Evolutionary conservation across 2,888 invertebrate species (phyloP), one percentile per base, ranked within the genome.

Genomic region (Tupiocoris notatus): DNA sequence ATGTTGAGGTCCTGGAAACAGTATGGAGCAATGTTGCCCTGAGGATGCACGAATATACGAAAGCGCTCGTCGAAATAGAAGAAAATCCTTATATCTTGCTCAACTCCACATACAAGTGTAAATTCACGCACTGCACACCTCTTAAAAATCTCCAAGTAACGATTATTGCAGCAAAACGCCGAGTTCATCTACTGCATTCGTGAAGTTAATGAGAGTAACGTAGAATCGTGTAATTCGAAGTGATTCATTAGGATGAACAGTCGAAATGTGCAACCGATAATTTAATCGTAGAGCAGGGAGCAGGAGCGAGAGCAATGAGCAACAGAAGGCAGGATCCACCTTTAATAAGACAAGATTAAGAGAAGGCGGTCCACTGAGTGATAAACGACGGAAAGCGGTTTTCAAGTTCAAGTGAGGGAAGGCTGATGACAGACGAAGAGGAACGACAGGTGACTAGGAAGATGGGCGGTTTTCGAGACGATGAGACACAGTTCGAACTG

Each of bases 401-500:
- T 39, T 12, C 39, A 39, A 39, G 67, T 71, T 71, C 25, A 61
- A 24, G 25, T 58, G 62, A 59, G n/a, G 61, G 61, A 16, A 3
- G 61, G 18, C 61, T 20, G 61, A 16, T 59, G 61, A 17, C 61
- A 18, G 61, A 59, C 61, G 21, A 59, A 59, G 61, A 59, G 61
- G 61, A 18, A 59, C 59, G 71, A 70, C 21, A 61, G 70, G 25
- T 25, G 22, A 25, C 18, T 25, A 18, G 22, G 39, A 25, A 59
- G 61, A 61, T 61, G 71, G 71, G 25, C 57, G 71, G 71, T 79
- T 75, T 77, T 39, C 39, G 6, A 3, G 63, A 21, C 70, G 74
- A 65, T 61, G 22, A 23, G 59, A 58, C 25, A 20, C 59, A 3
- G 39, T 39, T 39, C 39, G 39, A 39, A 39, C 39, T 39, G 39